Evolutionary conservation across 2,888 invertebrate genomes (phyloP), one percentile per base, ranked within the genome.

Genomic region (Sphaerophoria taeniata): DNA sequence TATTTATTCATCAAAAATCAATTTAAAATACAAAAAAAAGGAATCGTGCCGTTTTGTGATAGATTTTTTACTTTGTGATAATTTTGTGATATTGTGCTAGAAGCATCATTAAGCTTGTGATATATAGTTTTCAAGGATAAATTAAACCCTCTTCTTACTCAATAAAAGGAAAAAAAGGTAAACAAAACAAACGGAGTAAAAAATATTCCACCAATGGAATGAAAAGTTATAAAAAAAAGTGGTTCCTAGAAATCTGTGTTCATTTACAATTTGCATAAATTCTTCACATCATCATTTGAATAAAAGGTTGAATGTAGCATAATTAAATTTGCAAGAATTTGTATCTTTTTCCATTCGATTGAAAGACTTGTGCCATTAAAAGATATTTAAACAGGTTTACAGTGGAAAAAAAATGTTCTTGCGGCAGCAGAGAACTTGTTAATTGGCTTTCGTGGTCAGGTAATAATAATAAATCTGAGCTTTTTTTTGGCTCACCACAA

Each of bases 311-410:
- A 39, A 53, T 39, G n/a, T 43, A 12, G 24, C 7, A 53, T 67
- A 67, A 67, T 53, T 53, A 5, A 53, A 67, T 67, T 53, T 67
- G 53, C 53, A 53, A 53, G 24, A 53, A 67, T 24, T 24, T 39
- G 67, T 67, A 3, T 67, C 6, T 43, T 43, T 49, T 16, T 49
- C 6, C 16, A 24, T 6, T 34, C 14, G 49, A 36, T 14, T 34
- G 49, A 36, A 45, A 34, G 67, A 65, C 67, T 67, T 39, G 67
- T 67, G 67, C 67, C 67, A 67, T 67, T 67, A 14, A 31, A 67
- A 24, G 12, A 39, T 39, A 9, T 4, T 11, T 31, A 67, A 67
- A 67, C 67, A 53, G 53, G 67, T 67, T 67, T 12, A 39, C 14
- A 0, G 6, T 39, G 39, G 6, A 51, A 51, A 51, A 9, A 49